Evolutionary conservation across 2,888 invertebrate species (phyloP).

Genomic region (Eudasyphora cyanicolor): DNA sequence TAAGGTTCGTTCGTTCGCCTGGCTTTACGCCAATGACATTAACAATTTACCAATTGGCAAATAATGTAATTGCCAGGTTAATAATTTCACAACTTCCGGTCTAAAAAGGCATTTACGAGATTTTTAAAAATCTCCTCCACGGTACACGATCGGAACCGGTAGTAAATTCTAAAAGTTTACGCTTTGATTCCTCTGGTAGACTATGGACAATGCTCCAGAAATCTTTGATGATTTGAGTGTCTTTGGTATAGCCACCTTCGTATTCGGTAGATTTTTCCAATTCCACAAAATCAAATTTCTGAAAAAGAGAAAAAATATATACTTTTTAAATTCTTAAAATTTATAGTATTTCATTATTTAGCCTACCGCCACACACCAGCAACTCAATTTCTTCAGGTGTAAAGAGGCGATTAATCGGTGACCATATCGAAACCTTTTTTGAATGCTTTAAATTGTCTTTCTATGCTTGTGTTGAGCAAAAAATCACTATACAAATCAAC

Average conservation of each 20-base stretch:
- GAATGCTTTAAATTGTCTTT: slow-evolving; percentile 95
- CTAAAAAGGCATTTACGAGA: too few relatives aligned
- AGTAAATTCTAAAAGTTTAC: slow-evolving; percentile 93
- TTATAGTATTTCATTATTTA: slow-evolving; percentile 78
- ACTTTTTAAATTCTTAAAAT: too few relatives aligned
- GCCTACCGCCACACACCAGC: slow-evolving; percentile 94
- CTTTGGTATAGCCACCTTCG: slow-evolving; percentile 93
- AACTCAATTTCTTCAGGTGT: slow-evolving; percentile 96
- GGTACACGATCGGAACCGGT: slow-evolving; percentile 95
- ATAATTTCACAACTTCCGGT: too few relatives aligned
- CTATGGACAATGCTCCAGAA: slow-evolving; percentile 94
- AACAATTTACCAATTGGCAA: too few relatives aligned
- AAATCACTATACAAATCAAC: slow-evolving; percentile 94
- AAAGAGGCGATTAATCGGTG: slow-evolving; percentile 97
- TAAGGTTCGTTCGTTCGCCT: too few relatives aligned
- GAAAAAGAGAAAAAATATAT: slow-evolving; percentile 60
- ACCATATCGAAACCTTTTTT: slow-evolving; percentile 97
- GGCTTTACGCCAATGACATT: too few relatives aligned
- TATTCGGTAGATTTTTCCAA: slow-evolving; percentile 95
- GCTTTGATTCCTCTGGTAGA: slow-evolving; percentile 89
- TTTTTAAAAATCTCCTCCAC: too few relatives aligned
- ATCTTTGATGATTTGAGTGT: slow-evolving; percentile 89
- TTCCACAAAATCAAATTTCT: slow-evolving; percentile 95
- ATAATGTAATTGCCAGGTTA: too few relatives aligned
- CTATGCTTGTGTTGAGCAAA: slow-evolving; percentile 92